These are phyloP conservation scores for Balanococcus diminutus DNA, from an alignment of 2,888 invertebrate genomes.

Conservation along the genomic window DNA sequence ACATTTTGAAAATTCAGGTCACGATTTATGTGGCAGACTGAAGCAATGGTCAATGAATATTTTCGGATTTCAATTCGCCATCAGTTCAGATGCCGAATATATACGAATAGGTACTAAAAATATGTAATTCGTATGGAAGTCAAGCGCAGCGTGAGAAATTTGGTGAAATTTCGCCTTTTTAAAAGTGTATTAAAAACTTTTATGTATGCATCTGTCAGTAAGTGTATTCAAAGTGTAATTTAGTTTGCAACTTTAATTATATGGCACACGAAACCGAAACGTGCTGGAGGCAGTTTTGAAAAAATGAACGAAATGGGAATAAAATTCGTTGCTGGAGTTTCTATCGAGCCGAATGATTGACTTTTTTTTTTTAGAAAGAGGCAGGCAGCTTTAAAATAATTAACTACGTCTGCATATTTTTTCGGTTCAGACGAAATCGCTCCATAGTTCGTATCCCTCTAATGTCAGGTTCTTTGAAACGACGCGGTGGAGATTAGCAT, in stretches of 20 bases:
- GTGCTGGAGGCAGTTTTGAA: neutral
- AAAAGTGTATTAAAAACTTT: neutral
- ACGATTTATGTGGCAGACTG: neutral
- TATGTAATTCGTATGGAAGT: neutral
- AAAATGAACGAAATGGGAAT: neutral
- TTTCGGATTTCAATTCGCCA: neutral
- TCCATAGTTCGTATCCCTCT: neutral
- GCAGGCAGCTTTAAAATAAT: too few species aligned
- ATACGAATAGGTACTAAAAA: too few species aligned
- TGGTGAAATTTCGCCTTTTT: neutral
- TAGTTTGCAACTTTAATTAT: neutral
- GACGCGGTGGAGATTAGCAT: neutral
- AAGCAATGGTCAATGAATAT: neutral
- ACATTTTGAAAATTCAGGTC: neutral
- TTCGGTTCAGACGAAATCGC: neutral
- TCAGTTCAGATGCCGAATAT: neutral
- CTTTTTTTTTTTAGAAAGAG: neutral
- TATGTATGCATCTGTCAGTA: neutral
- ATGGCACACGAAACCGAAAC: neutral
- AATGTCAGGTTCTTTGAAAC: neutral
- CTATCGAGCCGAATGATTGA: neutral
- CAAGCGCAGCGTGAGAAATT: neutral
- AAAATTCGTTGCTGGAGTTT: neutral
- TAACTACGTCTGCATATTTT: neutral
- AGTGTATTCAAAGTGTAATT: neutral